Evolutionary conservation across 2,113 vertebrate species (phyloP).

Genomic region (Xyliphius kryptos): DNA sequence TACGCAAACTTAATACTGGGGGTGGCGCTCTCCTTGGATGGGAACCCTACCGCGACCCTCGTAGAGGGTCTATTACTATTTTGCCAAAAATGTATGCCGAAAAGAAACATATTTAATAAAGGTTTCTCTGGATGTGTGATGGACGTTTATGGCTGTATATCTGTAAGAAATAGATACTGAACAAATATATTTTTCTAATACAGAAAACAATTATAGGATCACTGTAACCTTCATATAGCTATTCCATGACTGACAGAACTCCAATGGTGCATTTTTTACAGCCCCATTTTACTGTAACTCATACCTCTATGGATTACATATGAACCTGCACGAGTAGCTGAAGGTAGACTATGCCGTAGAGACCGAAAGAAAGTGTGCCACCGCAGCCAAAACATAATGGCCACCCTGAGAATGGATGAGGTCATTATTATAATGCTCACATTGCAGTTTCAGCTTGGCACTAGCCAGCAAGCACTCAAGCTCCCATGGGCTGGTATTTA

Average conservation of each 20-base stretch:
- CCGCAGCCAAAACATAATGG: slow-evolving; percentile 23
- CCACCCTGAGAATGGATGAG: slow-evolving; percentile 32
- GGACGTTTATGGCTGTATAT: no score
- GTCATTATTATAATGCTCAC: slow-evolving; percentile 31
- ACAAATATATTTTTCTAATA: no score
- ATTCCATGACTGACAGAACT: no score
- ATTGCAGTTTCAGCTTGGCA: slow-evolving; percentile 15
- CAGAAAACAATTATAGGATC: no score
- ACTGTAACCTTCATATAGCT: no score
- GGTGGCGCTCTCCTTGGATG: no score
- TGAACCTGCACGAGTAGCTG: slow-evolving; percentile 20
- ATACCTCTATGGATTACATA: slow-evolving; percentile 4
- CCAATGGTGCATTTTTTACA: neutral
- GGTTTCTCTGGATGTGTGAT: no score
- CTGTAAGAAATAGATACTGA: no score
- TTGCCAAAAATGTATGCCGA: no score
- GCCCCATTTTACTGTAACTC: neutral
- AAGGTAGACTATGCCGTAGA: slow-evolving; percentile 15
- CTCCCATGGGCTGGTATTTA: slow-evolving; percentile 30
- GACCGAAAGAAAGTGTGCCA: slow-evolving; percentile 15
- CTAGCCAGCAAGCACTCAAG: slow-evolving; percentile 1
- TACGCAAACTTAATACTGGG: slow-evolving; percentile 53
- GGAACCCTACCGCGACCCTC: no score
- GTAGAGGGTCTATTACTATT: no score
- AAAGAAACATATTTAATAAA: no score